phyloP scores from a whole-genome alignment of 2,797 vertebrate genomes.

The Gymnothorax reevesii region DNA sequence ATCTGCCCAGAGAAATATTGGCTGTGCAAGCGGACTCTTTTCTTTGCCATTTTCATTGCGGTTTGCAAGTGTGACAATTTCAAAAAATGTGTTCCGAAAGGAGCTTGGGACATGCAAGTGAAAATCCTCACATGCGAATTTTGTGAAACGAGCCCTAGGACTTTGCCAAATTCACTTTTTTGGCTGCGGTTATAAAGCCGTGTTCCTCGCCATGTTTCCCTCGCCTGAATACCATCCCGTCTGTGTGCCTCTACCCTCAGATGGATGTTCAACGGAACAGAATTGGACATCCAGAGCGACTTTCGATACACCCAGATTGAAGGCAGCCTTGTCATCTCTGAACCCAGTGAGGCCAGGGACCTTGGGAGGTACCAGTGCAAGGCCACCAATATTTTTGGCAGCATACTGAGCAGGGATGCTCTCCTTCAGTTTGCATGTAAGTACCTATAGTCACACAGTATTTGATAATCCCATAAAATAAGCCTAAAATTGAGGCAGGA shows the following conservation, averaged over 20 bases:
- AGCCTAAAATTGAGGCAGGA: background rate
- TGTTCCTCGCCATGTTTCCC: background rate
- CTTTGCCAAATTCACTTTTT: background rate
- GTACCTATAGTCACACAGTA: conserved; percentile 58
- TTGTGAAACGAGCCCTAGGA: too few species aligned
- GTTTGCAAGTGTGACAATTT: too few species aligned
- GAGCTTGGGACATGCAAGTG: too few species aligned
- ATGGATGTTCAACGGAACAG: conserved; percentile 88
- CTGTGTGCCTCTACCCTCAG: conserved; percentile 65
- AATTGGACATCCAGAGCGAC: conserved; percentile 78
- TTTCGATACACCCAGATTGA: conserved; percentile 85
- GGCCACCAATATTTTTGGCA: conserved; percentile 82
- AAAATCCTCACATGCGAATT: too few species aligned
- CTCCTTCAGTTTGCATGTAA: conserved; percentile 92
- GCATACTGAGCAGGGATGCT: conserved; percentile 83
- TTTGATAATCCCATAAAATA: background rate
- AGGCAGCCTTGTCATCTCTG: conserved; percentile 85
- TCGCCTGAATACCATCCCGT: background rate
- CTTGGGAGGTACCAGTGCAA: conserved; percentile 88
- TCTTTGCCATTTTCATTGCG: too few species aligned
- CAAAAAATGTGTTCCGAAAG: too few species aligned
- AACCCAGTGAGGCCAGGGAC: conserved; percentile 81
- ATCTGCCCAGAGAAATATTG: too few species aligned
- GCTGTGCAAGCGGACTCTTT: too few species aligned
- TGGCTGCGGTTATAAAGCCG: background rate